Conservation (phyloP, 1,140 invertebrate species). For the Aphaenogaster ashmeadi region DNA sequence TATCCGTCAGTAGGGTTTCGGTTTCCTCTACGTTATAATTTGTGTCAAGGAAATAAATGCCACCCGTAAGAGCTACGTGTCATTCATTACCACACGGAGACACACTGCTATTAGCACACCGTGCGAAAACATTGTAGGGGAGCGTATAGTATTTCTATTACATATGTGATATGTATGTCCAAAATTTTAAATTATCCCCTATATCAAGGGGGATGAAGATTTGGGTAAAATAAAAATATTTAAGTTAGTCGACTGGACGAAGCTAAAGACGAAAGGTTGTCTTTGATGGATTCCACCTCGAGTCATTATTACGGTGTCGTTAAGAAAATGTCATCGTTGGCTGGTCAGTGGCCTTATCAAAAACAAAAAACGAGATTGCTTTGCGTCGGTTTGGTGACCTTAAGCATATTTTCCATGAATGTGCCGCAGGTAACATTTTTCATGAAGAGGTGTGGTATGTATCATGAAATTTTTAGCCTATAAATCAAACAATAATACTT, state of each 20-base stretch:
- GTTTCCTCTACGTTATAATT: conserved; percentile 27
- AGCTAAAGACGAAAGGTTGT: too few species aligned
- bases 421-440: conserved; percentile 9
- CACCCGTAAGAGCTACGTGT: not conserved
- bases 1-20: not conserved
- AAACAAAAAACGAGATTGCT: not conserved
- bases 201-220: too few species aligned
- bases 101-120: not conserved
- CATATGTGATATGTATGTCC: not conserved
- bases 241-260: too few species aligned
- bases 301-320: conserved; percentile 26
- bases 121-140: too few species aligned
- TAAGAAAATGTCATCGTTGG: conserved; percentile 13
- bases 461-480: not conserved
- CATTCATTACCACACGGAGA: not conserved
- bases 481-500: not conserved
- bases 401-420: conserved; percentile 16
- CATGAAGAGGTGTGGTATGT: not conserved
- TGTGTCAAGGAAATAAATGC: conserved; percentile 6
- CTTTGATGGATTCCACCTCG: too few species aligned
- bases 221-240: too few species aligned
- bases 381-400: not conserved
- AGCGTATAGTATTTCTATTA: too few species aligned
- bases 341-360: conserved; percentile 46
- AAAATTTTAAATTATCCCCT: too few species aligned